phyloP scores from a whole-genome alignment of 2,888 invertebrate genomes.

The Capitulum mitella region DNA sequence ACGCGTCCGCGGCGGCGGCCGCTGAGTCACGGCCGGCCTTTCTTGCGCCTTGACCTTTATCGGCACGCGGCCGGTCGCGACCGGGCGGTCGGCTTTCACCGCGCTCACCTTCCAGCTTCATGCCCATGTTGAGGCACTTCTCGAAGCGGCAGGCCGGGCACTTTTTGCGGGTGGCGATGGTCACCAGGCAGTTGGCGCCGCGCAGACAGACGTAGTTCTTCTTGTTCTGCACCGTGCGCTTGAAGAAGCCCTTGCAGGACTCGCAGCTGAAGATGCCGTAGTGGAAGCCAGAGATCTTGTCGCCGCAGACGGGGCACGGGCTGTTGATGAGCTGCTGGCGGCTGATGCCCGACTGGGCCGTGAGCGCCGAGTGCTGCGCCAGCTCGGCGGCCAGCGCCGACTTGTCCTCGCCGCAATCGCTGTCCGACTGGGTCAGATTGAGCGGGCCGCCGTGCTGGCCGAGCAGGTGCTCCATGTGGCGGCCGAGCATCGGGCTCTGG shows the following conservation, averaged over 20 bases:
- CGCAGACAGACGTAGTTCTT: constrained; percentile 91
- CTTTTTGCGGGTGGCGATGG: constrained; percentile 87
- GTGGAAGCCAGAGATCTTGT: constrained; percentile 93
- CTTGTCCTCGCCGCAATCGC: constrained; percentile 32
- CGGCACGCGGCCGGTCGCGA: too few relatives aligned
- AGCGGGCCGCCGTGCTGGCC: constrained; percentile 30
- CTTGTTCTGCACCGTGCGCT: constrained; percentile 94
- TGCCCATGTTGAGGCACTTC: constrained; percentile 89
- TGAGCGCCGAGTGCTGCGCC: constrained; percentile 47
- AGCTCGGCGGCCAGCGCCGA: constrained; percentile 38
- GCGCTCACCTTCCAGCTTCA: constrained; percentile 88
- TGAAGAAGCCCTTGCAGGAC: constrained; percentile 96
- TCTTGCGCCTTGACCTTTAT: too few relatives aligned
- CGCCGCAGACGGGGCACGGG: constrained; percentile 90
- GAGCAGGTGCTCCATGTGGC: constrained; percentile 30
- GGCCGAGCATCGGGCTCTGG: constrained; percentile 34
- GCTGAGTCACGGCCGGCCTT: too few relatives aligned
- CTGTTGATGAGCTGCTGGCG: constrained; percentile 83
- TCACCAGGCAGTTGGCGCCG: constrained; percentile 84
- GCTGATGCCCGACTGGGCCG: constrained; percentile 68
- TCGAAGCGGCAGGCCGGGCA: constrained; percentile 95
- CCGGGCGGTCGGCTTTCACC: too few relatives aligned
- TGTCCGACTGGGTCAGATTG: constrained; percentile 42
- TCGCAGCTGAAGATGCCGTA: constrained; percentile 98
- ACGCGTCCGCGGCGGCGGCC: too few relatives aligned